Conservation (phyloP, 1,140 invertebrate species). For the Euwallacea similis region DNA sequence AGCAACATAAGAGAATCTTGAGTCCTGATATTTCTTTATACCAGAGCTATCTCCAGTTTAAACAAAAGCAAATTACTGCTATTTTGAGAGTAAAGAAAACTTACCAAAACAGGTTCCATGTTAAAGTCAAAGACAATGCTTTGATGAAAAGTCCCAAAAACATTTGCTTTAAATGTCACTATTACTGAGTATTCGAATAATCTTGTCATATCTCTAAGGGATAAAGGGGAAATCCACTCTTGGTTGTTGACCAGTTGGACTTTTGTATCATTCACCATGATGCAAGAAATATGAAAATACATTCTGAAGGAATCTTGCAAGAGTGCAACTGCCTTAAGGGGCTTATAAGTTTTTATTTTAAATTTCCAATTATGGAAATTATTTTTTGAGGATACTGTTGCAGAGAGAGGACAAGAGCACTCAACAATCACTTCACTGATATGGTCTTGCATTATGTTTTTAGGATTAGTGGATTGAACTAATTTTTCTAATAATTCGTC, state of each 20-base stretch:
- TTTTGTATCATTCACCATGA: slow-evolving; percentile 46
- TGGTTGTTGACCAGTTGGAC: slow-evolving; percentile 58
- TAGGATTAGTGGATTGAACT: slow-evolving; percentile 61
- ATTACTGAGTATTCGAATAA: slow-evolving; percentile 62
- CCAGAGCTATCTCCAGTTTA: neutral
- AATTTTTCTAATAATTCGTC: slow-evolving; percentile 70
- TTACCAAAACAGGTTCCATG: slow-evolving; percentile 66
- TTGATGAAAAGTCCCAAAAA: slow-evolving; percentile 82
- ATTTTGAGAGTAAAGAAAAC: too few species aligned
- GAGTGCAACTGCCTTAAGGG: slow-evolving; percentile 66
- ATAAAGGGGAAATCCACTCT: slow-evolving; percentile 58
- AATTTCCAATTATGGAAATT: slow-evolving; percentile 70
- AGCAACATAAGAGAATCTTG: neutral
- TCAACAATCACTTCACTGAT: slow-evolving; percentile 63
- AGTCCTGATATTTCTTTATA: too few species aligned
- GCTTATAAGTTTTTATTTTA: slow-evolving; percentile 57
- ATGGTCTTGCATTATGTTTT: slow-evolving; percentile 61
- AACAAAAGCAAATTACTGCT: neutral
- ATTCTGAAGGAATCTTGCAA: slow-evolving; percentile 71
- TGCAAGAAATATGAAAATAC: slow-evolving; percentile 63
- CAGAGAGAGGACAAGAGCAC: slow-evolving; percentile 64
- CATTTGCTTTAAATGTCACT: slow-evolving; percentile 70
- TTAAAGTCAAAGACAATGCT: slow-evolving; percentile 80
- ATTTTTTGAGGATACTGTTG: slow-evolving; percentile 68
- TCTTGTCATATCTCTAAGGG: slow-evolving; percentile 37